Percentiles rank a stretch among this genome's conserved stretches.
phyloP scores from a whole-genome alignment of 2,113 vertebrate genomes.

The Otolemur garnettii region DNA sequence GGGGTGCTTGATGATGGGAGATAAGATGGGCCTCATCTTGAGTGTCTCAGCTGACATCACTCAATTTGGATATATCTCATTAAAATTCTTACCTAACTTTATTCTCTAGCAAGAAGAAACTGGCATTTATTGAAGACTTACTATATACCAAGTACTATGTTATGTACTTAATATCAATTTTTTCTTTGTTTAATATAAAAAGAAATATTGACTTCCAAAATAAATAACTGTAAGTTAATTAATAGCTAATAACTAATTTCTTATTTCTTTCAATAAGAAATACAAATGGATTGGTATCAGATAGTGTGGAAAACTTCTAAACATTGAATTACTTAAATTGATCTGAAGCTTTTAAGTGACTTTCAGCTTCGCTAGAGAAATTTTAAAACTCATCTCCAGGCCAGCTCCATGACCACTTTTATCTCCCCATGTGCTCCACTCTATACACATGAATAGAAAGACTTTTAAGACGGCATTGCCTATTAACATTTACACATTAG shows the following conservation, averaged over 20 bases:
- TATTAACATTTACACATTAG: not conserved
- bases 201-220: not conserved
- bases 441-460: not conserved
- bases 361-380: not conserved
- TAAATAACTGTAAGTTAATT: not conserved
- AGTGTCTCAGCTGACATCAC: not conserved
- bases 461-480: not conserved
- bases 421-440: not conserved
- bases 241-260: not conserved
- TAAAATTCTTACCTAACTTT: not conserved
- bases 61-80: not conserved
- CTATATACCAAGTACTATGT: not conserved
- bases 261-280: not conserved
- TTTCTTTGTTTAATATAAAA: constrained; percentile 12
- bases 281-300: not conserved
- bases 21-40: not conserved
- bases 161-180: not conserved
- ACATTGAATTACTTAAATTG: not conserved
- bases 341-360: not conserved
- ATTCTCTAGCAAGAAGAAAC: not conserved
- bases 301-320: constrained; percentile 14
- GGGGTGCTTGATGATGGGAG: not conserved
- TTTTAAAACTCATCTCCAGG: not conserved
- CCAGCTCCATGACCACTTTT: not conserved
- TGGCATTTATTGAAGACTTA: not conserved